These are phyloP conservation scores for Dysidea cf. avara DNA, from an alignment of 37 sponge, comb jelly and placozoan species.

Conservation along the genomic window DNA sequence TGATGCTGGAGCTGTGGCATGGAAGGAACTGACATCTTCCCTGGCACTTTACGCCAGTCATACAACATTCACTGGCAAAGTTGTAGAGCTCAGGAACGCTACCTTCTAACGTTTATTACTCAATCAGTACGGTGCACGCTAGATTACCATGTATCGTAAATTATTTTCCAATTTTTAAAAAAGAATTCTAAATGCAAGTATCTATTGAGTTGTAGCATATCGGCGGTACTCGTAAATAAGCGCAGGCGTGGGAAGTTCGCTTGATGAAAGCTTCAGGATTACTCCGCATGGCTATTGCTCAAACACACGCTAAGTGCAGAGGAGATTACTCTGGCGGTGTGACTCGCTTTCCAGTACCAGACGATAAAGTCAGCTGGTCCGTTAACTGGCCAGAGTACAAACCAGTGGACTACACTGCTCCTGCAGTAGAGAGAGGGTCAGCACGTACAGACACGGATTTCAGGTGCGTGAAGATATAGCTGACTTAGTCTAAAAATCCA, in stretches of 20 bases:
- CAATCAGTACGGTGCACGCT: too few species aligned
- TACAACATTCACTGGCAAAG: conserved; percentile 54
- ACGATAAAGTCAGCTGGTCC: conserved; percentile 88
- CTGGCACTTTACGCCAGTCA: conserved; percentile 95
- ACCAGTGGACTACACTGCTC: conserved; percentile 87
- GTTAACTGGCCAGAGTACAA: conserved; percentile 87
- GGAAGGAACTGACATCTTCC: conserved; percentile 68
- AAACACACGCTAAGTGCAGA: too few species aligned
- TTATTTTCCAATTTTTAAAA: too few species aligned
- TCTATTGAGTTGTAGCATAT: too few species aligned
- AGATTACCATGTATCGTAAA: too few species aligned
- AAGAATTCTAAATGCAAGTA: too few species aligned
- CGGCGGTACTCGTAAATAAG: too few species aligned
- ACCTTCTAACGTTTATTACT: conserved; percentile 76
- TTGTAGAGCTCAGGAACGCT: conserved; percentile 61
- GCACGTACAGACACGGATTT: conserved; percentile 93
- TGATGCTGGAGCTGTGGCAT: conserved; percentile 92
- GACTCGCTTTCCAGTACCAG: conserved; percentile 82
- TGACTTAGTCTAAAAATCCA: too few species aligned
- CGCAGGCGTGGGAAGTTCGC: too few species aligned
- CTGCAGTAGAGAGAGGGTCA: conserved; percentile 58
- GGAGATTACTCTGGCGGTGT: conserved; percentile 54
- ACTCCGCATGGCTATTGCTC: too few species aligned
- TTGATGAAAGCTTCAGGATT: too few species aligned
- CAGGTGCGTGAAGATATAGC: conserved; percentile 45